Base-by-base conservation (phyloP, 2,888 invertebrate genomes). In the Esperia sulphurella region DNA sequence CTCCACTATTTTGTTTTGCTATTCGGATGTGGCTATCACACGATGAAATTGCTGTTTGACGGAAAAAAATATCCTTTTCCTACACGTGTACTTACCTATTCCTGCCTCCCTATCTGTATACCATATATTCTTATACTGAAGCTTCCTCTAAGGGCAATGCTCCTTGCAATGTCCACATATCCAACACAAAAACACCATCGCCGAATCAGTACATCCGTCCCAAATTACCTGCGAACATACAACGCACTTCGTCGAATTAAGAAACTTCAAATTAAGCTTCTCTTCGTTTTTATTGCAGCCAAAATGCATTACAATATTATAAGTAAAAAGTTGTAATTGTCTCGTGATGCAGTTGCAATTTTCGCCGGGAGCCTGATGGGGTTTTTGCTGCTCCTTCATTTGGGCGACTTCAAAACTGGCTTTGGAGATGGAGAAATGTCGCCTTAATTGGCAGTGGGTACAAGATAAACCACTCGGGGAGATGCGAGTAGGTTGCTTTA, bases 391-490 rank as follows among this genome's bases (percentile, higher is more conserved):
- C 21, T 8, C n/a, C 42, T 50, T 14, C 41, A 40, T 50, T 47
- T 41, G 48, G 42, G 43, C 33, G 30, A 10, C 14, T 21, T 21
- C 8, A 28, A 47, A 51, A 48, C 53, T 12, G 43, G 47, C 45
- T 45, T 39, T 14, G 41, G 29, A 39, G 43, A 30, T 47, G 44
- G 35, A 37, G 43, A 50, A 47, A 53, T 54, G 52, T 52, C 54
- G 48, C 52, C 51, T 52, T 57, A 57, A 57, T 56, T 56, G 56
- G 52, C 43, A 41, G 40, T 31, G 51, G 43, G 38, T 53, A 52
- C 53, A 53, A 47, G 53, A 52, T 50, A 48, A 50, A 50, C 52
- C 46, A 49, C 52, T 52, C 28, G 8, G 21, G 21, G n/a, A 21
- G 35, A 35, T 6, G 35, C 10, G 35, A 35, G 35, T n/a, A 35